Evolutionary conservation across 2,113 vertebrate species (phyloP).

Genomic region (Nesogale talazaci): DNA sequence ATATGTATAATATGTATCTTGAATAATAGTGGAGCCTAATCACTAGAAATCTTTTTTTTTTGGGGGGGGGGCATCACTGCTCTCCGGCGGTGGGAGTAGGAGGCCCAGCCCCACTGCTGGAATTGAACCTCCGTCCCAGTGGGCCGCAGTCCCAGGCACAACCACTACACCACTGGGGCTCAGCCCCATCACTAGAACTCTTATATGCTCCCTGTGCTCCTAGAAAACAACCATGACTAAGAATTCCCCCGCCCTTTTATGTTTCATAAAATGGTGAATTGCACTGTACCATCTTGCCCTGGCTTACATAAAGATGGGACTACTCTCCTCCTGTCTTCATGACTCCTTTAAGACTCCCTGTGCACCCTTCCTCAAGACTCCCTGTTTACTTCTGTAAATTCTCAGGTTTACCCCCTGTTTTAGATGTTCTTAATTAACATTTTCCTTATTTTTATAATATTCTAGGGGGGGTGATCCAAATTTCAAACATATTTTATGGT

Average conservation of each 20-base stretch:
- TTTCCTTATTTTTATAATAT: background rate
- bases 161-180: too few species aligned
- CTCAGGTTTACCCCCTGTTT: background rate
- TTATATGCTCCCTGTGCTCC: background rate
- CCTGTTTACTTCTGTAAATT: constrained; percentile 1
- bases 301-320: background rate
- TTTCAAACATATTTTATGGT: too few species aligned
- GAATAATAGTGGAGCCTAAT: background rate
- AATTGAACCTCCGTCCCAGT: too few species aligned
- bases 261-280: constrained; percentile 15
- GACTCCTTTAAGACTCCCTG: background rate
- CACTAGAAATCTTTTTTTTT: too few species aligned
- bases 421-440: background rate
- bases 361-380: background rate
- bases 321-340: background rate
- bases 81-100: too few species aligned
- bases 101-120: too few species aligned
- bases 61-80: too few species aligned
- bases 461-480: too few species aligned
- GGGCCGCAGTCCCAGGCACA: too few species aligned
- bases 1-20: background rate
- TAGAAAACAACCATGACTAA: constrained; percentile 6
- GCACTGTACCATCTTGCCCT: background rate
- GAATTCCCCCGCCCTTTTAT: background rate
- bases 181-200: too few species aligned